Evolutionary conservation across 2,113 vertebrate genomes (phyloP).

Genomic region (Pterocles orientalis): DNA sequence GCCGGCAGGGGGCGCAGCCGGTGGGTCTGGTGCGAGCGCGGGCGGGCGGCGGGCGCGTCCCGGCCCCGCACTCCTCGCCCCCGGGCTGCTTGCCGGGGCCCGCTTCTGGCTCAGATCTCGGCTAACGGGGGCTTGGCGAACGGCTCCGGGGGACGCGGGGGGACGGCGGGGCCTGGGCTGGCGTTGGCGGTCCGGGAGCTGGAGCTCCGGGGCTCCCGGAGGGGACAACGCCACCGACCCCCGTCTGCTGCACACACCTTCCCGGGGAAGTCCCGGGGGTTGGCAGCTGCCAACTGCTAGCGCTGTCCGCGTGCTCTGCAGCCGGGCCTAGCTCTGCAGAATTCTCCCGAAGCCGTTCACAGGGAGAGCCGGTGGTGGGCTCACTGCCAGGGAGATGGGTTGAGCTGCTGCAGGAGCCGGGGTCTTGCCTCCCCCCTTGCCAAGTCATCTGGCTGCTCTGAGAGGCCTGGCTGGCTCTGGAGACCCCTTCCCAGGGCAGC

Average conservation of each 20-base stretch:
- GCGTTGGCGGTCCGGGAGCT: not conserved
- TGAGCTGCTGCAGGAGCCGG: not conserved
- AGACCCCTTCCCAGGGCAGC: not conserved
- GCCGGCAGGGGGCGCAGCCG: constrained; percentile 15
- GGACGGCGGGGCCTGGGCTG: not conserved
- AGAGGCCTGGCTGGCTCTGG: not conserved
- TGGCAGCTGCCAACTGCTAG: not conserved
- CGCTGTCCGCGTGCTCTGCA: not conserved
- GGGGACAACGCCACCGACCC: no score
- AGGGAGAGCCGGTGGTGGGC: not conserved
- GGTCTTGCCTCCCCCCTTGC: not conserved
- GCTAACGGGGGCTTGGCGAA: no score
- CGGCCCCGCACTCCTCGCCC: no score
- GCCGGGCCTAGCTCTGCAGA: not conserved
- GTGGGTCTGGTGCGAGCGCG: not conserved
- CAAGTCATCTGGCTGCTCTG: not conserved
- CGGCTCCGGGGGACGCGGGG: no score
- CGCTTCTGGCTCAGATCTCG: not conserved
- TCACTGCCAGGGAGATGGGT: not conserved
- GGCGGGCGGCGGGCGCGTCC: not conserved
- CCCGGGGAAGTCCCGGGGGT: not conserved
- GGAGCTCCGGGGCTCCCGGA: not conserved
- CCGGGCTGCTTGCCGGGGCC: not conserved
- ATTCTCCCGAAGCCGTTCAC: not conserved
- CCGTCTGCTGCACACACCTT: fast-evolving